These are phyloP conservation scores for Frankliniella intonsa DNA, from an alignment of 2,888 invertebrate genomes.

Conservation along the genomic window DNA sequence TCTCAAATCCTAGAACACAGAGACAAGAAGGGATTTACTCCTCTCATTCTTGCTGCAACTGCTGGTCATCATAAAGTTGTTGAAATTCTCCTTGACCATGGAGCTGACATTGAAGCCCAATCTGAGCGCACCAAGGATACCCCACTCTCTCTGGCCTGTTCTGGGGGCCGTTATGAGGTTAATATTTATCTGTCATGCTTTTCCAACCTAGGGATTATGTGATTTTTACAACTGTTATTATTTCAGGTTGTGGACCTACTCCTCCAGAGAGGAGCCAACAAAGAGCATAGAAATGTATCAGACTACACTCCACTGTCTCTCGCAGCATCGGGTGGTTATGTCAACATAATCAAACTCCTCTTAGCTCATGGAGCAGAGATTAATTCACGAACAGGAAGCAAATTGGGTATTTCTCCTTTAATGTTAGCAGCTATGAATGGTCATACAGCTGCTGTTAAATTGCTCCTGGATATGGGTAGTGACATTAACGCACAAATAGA, in stretches of 20 bases:
- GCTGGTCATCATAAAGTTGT: slow-evolving; percentile 92
- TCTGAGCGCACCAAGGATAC: slow-evolving; percentile 99
- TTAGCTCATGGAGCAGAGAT: slow-evolving; percentile 95
- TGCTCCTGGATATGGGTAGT: slow-evolving; percentile 94
- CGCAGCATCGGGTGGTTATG: slow-evolving; percentile 97
- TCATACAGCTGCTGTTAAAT: slow-evolving; percentile 87
- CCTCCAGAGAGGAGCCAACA: slow-evolving; percentile 85
- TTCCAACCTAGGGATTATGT: background rate
- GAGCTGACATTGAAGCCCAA: slow-evolving; percentile 97
- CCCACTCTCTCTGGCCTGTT: slow-evolving; percentile 93
- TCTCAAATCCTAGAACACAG: slow-evolving; percentile 68
- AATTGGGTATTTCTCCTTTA: slow-evolving; percentile 95
- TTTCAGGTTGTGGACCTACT: slow-evolving; percentile 78
- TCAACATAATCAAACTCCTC: slow-evolving; percentile 93
- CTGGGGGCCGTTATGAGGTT: slow-evolving; percentile 91
- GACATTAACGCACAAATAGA: slow-evolving; percentile 99
- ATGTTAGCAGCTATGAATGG: slow-evolving; percentile 99
- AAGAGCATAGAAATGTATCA: slow-evolving; percentile 96
- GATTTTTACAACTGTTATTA: background rate
- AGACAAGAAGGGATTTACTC: slow-evolving; percentile 98
- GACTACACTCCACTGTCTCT: slow-evolving; percentile 99
- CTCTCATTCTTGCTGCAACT: slow-evolving; percentile 93
- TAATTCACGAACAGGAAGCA: slow-evolving; percentile 94
- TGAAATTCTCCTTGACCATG: slow-evolving; percentile 86
- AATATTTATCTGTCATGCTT: background rate